These are phyloP conservation scores for Triplophysa rosa DNA, from an alignment of 2,113 vertebrate species.

Conservation along the genomic window DNA sequence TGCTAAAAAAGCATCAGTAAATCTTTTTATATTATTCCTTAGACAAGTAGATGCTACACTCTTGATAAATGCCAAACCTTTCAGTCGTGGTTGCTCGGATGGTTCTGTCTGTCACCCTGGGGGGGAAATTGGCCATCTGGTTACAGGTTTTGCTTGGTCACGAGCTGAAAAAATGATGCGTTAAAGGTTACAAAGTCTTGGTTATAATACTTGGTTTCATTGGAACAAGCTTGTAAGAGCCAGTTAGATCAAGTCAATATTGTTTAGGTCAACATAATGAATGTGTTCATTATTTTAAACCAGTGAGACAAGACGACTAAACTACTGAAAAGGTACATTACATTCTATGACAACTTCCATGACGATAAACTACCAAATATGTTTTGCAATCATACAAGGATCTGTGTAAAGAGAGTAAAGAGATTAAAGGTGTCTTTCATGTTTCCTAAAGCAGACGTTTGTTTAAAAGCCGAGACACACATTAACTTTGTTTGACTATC, in stretches of 20 bases:
- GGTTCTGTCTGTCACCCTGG: constrained; percentile 6
- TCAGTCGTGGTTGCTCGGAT: constrained; percentile 6
- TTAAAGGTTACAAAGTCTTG: constrained; percentile 38
- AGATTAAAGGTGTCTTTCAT: not conserved
- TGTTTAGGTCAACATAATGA: not conserved
- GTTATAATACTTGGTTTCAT: not conserved
- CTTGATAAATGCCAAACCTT: constrained; percentile 21
- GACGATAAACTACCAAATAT: too few species aligned
- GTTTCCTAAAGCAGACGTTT: not conserved
- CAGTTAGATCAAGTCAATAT: not conserved
- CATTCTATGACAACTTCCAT: too few species aligned
- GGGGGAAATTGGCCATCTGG: constrained; percentile 52
- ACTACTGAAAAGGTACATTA: too few species aligned
- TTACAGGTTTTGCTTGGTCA: constrained; percentile 21
- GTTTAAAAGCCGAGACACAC: not conserved
- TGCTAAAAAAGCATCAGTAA: not conserved
- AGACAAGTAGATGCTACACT: constrained; percentile 19
- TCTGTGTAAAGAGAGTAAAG: not conserved
- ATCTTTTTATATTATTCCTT: not conserved
- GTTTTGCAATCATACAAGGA: not conserved
- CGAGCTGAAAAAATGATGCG: not conserved
- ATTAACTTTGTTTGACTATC: not conserved
- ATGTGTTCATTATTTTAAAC: not conserved
- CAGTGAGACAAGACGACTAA: too few species aligned
- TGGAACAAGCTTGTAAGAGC: not conserved